Evolutionary conservation across 2,113 vertebrate genomes (phyloP).

Genomic region (Acanthisitta chloris): DNA sequence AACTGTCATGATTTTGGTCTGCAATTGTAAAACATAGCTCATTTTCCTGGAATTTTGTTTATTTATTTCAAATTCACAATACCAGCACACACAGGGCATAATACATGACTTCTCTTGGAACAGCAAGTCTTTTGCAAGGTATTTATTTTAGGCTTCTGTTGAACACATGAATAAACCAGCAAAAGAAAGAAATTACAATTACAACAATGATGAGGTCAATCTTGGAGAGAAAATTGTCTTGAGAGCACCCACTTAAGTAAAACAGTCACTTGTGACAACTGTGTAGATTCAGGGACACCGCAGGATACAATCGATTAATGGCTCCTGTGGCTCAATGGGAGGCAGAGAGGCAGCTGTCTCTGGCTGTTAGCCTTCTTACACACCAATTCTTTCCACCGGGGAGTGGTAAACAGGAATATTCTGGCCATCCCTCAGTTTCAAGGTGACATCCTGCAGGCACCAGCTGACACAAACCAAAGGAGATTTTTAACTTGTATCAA

Average conservation of each 20-base stretch:
- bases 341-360: not conserved
- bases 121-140: not conserved
- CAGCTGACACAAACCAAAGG: slow-evolving; percentile 66
- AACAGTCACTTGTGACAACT: not conserved
- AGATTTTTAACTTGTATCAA: not conserved
- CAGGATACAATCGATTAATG: not conserved
- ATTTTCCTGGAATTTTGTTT: not conserved
- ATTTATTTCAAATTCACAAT: not conserved
- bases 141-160: slow-evolving; percentile 6
- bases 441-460: slow-evolving; percentile 73
- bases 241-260: not conserved
- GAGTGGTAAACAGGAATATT: slow-evolving; percentile 58
- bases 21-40: not conserved
- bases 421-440: slow-evolving; percentile 72
- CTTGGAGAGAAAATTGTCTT: not conserved
- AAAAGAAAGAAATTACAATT: not conserved
- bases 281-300: not conserved
- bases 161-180: not conserved
- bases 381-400: not conserved
- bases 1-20: not conserved
- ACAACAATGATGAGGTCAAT: not conserved
- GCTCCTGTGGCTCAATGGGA: not conserved
- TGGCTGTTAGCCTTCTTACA: not conserved
- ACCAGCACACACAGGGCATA: not conserved
- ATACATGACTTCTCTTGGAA: not conserved